Conservation (phyloP, 2,888 invertebrate species). For the Agriopis marginaria region DNA sequence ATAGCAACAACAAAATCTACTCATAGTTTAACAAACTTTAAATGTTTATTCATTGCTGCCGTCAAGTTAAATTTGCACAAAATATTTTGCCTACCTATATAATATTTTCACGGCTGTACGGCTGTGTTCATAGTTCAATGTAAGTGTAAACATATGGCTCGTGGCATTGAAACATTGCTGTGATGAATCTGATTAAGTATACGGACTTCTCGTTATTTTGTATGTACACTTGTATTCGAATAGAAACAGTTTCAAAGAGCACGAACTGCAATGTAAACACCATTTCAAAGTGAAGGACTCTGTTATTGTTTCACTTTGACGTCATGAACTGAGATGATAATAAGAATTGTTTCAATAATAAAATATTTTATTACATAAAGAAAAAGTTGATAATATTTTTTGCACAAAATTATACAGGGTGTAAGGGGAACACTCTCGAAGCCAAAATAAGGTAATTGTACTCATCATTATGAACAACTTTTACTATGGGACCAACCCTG, state of each 20-base stretch:
- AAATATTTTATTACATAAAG: not conserved
- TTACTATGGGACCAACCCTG: no score
- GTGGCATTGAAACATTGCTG: constrained; percentile 62
- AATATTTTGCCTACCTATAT: constrained; percentile 3
- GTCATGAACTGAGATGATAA: no score
- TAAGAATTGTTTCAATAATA: not conserved
- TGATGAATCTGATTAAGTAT: constrained; percentile 66
- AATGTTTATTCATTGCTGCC: constrained; percentile 7
- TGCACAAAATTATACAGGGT: no score
- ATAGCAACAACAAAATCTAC: not conserved
- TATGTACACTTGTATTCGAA: constrained; percentile 9
- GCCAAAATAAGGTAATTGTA: no score
- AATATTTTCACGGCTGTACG: constrained; percentile 26
- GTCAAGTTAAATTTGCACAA: constrained; percentile 26
- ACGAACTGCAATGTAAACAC: constrained; percentile 10
- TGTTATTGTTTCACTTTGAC: no score
- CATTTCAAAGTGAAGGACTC: no score
- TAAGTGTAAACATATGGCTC: constrained; percentile 54
- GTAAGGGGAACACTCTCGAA: no score
- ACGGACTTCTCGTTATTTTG: constrained; percentile 40
- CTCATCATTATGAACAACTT: no score
- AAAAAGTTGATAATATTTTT: no score
- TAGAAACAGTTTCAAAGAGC: constrained; percentile 8
- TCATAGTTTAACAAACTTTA: not conserved
- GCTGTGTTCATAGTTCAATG: constrained; percentile 10